Evolutionary conservation across 2,797 vertebrate genomes (phyloP).

Genomic region (Phrynocephalus forsythii): DNA sequence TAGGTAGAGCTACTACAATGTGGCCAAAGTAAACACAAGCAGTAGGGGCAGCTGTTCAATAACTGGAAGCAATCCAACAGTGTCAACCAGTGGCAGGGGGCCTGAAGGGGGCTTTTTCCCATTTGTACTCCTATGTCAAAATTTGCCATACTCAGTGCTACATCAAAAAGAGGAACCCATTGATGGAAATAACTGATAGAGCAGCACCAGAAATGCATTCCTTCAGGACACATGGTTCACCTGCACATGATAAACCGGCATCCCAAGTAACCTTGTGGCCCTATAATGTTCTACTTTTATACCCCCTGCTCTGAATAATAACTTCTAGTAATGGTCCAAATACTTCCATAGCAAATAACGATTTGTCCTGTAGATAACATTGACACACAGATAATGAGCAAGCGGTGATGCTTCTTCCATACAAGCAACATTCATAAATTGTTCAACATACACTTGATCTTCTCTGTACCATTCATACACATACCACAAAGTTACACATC

Average conservation of each 20-base stretch:
- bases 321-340: slow-evolving; percentile 44
- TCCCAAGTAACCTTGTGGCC: neutral
- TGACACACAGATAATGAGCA: neutral
- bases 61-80: neutral
- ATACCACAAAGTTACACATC: neutral
- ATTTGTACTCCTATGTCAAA: neutral
- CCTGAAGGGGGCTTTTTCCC: neutral
- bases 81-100: neutral
- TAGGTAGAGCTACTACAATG: neutral
- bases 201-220: neutral
- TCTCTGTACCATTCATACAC: neutral
- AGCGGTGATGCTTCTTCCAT: neutral
- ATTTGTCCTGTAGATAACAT: no score
- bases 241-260: neutral
- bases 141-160: no score
- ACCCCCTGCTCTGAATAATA: slow-evolving; percentile 21
- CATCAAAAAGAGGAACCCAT: neutral
- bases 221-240: neutral
- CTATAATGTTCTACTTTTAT: neutral
- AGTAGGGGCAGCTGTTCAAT: neutral
- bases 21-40: neutral
- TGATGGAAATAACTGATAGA: neutral
- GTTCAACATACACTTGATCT: neutral
- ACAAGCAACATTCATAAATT: neutral
- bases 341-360: no score